Evolutionary conservation across 2,888 invertebrate genomes (phyloP), one percentile per base, ranked within the genome.

Genomic region (Pherbina coryleti): DNA sequence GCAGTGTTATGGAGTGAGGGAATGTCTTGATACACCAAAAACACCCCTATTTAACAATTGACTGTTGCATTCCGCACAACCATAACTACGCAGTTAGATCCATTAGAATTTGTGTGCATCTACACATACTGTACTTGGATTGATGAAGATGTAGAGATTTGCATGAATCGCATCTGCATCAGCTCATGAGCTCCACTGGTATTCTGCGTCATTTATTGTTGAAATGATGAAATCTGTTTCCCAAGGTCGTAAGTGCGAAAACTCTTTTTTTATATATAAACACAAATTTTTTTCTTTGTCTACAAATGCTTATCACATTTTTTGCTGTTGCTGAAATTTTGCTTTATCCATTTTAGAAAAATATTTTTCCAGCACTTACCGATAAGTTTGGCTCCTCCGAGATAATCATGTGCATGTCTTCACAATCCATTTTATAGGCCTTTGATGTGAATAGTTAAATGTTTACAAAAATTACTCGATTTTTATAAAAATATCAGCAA

Each of bases 351-450:
- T 44, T 44, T 44, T 14, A 31, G 31, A 31, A 31, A n/a, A n/a
- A n/a, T 55, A 14, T 9, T 22, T 60, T 75, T 31, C 2, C 7
- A 22, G 19, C 75, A 84, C 87, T 82, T 82, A 88, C 89, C 62
- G 85, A 85, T 55, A 86, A 78, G 82, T 88, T 87, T 70, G 86
- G 86, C 75, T 89, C 89, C 28, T 89, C 89, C 0, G 87, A 81
- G 64, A 89, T 87, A 67, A 87, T 86, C 87, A 86, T 85, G 79
- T 86, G 86, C 81, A 88, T 88, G 79, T 88, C 88, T 66, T 88
- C 88, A 76, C 87, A 87, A 81, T 89, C 89, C 89, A 89, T 89
- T 70, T 44, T 74, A 25, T 88, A 31, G 3, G 64, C 0, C 11
- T 64, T 64, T 31, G 62, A 8, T 31, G 62, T 14, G 0, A 28